Evolutionary conservation across 2,888 invertebrate genomes (phyloP).

Genomic region (Saturnia pavonia): DNA sequence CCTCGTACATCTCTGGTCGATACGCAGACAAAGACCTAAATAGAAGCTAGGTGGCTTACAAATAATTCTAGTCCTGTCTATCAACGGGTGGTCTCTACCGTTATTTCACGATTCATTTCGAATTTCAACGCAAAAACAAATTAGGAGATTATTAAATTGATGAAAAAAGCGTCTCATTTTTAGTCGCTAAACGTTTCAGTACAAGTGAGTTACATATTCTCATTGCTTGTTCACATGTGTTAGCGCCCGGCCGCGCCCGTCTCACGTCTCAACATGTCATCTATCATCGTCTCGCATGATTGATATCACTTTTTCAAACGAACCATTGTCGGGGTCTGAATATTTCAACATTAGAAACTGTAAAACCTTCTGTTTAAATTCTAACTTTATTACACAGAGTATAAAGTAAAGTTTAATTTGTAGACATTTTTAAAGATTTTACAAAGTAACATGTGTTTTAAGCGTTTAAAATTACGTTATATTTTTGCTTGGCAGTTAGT

Average conservation of each 20-base stretch:
- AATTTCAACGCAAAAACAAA: background rate
- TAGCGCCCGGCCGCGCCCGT: slow-evolving; percentile 17
- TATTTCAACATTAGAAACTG: slow-evolving; percentile 40
- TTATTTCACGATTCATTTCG: too few species aligned
- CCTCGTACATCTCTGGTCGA: too few species aligned
- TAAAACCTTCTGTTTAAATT: background rate
- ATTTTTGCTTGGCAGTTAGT: slow-evolving; percentile 1
- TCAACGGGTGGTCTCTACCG: too few species aligned
- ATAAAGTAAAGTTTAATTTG: background rate
- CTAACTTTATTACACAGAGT: background rate
- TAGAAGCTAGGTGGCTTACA: too few species aligned
- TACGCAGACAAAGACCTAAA: too few species aligned
- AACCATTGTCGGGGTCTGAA: slow-evolving; percentile 48
- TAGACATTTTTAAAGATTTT: background rate
- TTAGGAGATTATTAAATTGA: background rate
- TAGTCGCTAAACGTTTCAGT: background rate
- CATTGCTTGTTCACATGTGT: slow-evolving; percentile 15
- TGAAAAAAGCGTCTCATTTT: background rate
- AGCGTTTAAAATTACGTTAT: background rate
- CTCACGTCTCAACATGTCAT: slow-evolving; percentile 34
- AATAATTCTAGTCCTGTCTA: too few species aligned
- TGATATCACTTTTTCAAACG: slow-evolving; percentile 71
- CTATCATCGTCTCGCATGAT: slow-evolving; percentile 74
- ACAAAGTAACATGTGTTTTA: background rate
- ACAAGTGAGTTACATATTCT: slow-evolving; percentile 5